A percentile compares a stretch with the other conserved stretches of the same genome.
Evolutionary conservation across 2,888 invertebrate genomes (phyloP).

Genomic region (Trachelus troglodyta): DNA sequence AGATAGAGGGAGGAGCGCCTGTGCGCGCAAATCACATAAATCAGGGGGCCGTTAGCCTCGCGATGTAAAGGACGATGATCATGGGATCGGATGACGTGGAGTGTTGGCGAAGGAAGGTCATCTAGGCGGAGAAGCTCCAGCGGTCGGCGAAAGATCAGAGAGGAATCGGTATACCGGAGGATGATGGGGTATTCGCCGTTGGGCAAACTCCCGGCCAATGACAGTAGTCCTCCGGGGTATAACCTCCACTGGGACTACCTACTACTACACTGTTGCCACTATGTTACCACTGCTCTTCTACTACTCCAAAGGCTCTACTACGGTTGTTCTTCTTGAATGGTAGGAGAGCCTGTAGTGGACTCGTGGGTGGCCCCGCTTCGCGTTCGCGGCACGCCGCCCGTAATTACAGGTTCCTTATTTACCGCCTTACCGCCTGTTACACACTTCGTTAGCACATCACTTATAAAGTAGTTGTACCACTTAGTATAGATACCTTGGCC

Average conservation of each 20-base stretch:
- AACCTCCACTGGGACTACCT: neutral
- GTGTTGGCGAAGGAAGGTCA: neutral
- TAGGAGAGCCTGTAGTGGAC: slow-evolving; percentile 19
- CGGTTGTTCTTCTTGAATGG: neutral
- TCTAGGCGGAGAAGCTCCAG: neutral
- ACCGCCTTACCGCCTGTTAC: slow-evolving; percentile 64
- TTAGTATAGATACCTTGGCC: slow-evolving; percentile 26
- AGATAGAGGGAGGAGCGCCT: slow-evolving; percentile 9
- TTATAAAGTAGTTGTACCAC: slow-evolving; percentile 55
- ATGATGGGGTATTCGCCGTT: neutral
- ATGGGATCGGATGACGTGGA: neutral
- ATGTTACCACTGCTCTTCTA: neutral
- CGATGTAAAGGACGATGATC: neutral
- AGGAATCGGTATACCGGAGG: neutral
- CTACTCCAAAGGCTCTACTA: neutral
- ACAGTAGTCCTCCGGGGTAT: neutral
- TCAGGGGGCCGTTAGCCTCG: neutral
- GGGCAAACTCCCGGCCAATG: neutral
- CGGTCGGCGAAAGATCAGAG: neutral
- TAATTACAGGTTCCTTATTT: slow-evolving; percentile 66
- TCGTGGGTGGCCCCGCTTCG: slow-evolving; percentile 55
- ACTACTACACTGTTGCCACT: neutral
- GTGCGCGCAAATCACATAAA: neutral
- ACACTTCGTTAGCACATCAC: slow-evolving; percentile 65
- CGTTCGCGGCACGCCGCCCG: slow-evolving; percentile 51